Percentiles rank a stretch among this genome's conserved stretches.
Conservation (phyloP, 2,888 invertebrate species). For the Euspilapteryx auroguttella region DNA sequence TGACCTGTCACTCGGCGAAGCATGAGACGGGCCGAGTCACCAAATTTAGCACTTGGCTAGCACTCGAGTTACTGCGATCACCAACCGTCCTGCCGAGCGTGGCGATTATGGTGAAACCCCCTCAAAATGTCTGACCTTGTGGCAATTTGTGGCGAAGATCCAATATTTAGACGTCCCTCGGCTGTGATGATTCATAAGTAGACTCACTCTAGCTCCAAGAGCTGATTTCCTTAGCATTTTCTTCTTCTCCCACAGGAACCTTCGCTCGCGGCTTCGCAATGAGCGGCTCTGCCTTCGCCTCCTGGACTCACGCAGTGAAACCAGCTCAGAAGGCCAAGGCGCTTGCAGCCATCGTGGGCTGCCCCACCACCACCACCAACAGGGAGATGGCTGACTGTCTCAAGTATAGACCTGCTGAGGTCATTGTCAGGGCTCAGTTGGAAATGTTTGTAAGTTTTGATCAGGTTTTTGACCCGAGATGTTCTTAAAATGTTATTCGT, state of each 20-base stretch:
- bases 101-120: too few species aligned
- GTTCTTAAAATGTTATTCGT: background rate
- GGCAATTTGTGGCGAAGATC: too few species aligned
- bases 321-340: conserved; percentile 63
- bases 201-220: too few species aligned
- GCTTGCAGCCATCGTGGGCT: conserved; percentile 64
- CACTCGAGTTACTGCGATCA: too few species aligned
- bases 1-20: too few species aligned
- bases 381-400: conserved; percentile 66
- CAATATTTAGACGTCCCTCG: too few species aligned
- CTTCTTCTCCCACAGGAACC: conserved; percentile 32
- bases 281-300: conserved; percentile 69
- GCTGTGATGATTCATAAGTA: too few species aligned
- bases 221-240: too few species aligned
- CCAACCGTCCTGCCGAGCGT: too few species aligned
- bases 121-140: too few species aligned
- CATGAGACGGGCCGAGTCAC: too few species aligned
- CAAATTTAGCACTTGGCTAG: too few species aligned
- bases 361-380: conserved; percentile 52
- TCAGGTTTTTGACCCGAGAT: conserved; percentile 5
- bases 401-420: conserved; percentile 59
- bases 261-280: conserved; percentile 67
- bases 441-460: conserved; percentile 57
- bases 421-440: conserved; percentile 59
- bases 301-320: conserved; percentile 62